Conservation (phyloP, 1,140 invertebrate genomes). For the Triops cancriformis region DNA sequence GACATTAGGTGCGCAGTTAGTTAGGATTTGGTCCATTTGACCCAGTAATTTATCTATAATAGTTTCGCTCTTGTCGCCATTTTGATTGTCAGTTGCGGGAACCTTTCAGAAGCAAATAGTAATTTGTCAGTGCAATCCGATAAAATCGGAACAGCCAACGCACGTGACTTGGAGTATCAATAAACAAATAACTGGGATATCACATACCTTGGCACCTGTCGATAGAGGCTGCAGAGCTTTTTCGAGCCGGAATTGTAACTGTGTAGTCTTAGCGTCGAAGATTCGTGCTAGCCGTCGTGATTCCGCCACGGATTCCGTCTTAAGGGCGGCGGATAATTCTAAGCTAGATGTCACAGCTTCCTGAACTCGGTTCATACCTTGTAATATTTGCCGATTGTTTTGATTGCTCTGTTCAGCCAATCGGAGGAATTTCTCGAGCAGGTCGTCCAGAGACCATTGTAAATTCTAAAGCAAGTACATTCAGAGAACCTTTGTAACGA, state of each 20-base stretch:
- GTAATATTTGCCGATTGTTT: neutral
- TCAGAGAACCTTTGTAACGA: neutral
- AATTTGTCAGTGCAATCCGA: no score
- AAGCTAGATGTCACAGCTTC: conserved; percentile 2
- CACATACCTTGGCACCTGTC: neutral
- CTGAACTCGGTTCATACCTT: neutral
- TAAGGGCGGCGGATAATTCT: conserved; percentile 17
- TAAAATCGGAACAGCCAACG: neutral
- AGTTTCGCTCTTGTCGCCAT: neutral
- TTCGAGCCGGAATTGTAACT: conserved; percentile 21
- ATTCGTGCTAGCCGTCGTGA: neutral
- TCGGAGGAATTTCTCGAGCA: conserved; percentile 20
- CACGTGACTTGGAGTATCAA: neutral
- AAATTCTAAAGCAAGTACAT: neutral
- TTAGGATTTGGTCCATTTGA: neutral
- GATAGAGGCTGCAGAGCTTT: neutral
- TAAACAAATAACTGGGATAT: neutral
- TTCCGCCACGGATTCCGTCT: conserved; percentile 18
- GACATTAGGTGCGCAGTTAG: neutral
- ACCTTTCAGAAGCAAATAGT: neutral
- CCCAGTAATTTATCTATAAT: neutral
- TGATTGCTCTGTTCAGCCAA: neutral
- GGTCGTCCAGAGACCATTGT: neutral
- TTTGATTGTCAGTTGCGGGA: neutral
- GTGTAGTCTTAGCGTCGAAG: neutral